A percentile compares a stretch with the other conserved stretches of the same genome.
Evolutionary conservation across 2,113 vertebrate genomes (phyloP).

Genomic region (Aspidoscelis tigris): DNA sequence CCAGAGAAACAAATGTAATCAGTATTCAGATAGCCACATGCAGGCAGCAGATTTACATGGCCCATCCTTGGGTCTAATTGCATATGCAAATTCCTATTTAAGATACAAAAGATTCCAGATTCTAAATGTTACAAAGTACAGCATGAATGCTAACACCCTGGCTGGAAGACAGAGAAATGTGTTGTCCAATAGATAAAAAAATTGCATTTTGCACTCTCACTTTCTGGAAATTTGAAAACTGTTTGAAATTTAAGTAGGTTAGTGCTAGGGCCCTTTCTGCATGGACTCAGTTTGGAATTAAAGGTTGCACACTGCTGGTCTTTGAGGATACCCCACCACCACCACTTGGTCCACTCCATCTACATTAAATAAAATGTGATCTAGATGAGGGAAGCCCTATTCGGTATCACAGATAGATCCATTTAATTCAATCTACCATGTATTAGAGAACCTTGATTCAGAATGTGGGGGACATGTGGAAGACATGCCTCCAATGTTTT

Average conservation of each 20-base stretch:
- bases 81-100: conserved; percentile 10
- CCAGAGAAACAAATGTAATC: conserved; percentile 17
- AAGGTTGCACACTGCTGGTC: no score
- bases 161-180: neutral
- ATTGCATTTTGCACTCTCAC: neutral
- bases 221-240: neutral
- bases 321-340: no score
- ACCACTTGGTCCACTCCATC: no score
- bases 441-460: no score
- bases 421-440: no score
- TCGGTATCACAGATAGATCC: no score
- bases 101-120: conserved; percentile 15
- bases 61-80: neutral
- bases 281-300: no score
- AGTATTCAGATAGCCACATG: neutral
- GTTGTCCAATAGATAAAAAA: neutral
- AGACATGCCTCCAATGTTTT: no score
- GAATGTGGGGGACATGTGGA: no score
- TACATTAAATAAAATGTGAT: no score
- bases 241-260: neutral
- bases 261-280: neutral
- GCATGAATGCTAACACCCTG: neutral
- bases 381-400: no score
- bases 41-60: fast-evolving
- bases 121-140: conserved; percentile 26